phyloP scores from a whole-genome alignment of 2,113 vertebrate species.

The Perognathus longimembris region DNA sequence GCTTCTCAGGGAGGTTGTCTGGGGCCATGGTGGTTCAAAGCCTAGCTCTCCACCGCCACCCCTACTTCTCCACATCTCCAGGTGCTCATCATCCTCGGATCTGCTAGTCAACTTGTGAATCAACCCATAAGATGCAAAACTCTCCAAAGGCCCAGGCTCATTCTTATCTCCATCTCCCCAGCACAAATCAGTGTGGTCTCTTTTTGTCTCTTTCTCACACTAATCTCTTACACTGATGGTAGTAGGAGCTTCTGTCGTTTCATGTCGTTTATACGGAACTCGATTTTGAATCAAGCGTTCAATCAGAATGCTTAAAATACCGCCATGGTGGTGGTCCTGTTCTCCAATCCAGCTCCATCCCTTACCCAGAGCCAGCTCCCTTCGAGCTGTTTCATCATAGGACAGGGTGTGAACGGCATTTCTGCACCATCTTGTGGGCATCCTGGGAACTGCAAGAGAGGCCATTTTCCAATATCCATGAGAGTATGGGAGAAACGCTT shows the following conservation, averaged over 20 bases:
- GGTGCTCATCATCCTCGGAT: neutral
- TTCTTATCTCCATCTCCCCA: no score
- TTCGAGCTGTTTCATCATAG: no score
- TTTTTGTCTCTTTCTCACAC: neutral
- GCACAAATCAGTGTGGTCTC: no score
- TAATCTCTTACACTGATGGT: neutral
- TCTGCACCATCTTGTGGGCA: slow-evolving; percentile 64
- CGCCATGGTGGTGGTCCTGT: neutral
- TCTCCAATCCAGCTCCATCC: neutral
- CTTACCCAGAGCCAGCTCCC: no score
- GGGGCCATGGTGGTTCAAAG: neutral
- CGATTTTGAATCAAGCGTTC: neutral
- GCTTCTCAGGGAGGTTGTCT: neutral
- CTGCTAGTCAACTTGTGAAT: neutral
- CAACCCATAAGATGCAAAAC: neutral
- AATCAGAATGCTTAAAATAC: neutral
- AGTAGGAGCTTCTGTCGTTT: neutral
- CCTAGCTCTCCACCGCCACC: neutral
- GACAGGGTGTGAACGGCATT: neutral
- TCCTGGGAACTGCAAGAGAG: neutral
- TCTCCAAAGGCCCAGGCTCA: neutral
- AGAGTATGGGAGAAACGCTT: fast-evolving
- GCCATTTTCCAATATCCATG: fast-evolving
- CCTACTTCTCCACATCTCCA: neutral
- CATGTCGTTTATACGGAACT: neutral